These are phyloP conservation scores for Peromyscus polionotus DNA, from an alignment of 2,113 vertebrate species.

Conservation along the genomic window DNA sequence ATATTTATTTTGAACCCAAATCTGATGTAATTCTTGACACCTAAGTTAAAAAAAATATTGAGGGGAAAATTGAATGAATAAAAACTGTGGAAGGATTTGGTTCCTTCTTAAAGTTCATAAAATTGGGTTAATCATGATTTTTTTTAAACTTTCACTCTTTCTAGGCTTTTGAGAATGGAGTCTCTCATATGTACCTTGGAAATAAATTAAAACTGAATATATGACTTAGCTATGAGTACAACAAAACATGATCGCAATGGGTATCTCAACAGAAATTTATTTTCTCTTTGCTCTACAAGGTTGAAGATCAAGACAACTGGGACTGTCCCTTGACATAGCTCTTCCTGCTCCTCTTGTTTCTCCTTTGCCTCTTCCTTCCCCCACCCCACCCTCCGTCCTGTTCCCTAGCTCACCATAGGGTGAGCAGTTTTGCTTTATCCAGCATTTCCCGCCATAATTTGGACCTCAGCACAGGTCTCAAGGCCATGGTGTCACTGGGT, in stretches of 20 bases:
- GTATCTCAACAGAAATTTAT: not conserved
- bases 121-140: not conserved
- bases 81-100: not conserved
- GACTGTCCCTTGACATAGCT: not conserved
- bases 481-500: not conserved
- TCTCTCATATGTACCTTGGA: not conserved
- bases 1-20: not conserved
- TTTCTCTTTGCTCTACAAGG: not conserved
- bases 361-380: too few relatives aligned
- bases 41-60: not conserved
- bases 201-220: constrained; percentile 29
- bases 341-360: too few relatives aligned
- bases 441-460: too few relatives aligned
- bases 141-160: not conserved
- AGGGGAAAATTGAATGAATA: not conserved
- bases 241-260: too few relatives aligned
- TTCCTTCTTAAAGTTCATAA: not conserved
- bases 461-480: too few relatives aligned
- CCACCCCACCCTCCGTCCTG: not conserved
- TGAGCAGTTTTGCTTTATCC: not conserved
- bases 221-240: not conserved
- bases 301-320: not conserved
- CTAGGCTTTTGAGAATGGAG: not conserved
- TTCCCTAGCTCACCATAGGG: not conserved
- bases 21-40: constrained; percentile 13